These are phyloP conservation scores for Nemotelus nigrinus DNA, from an alignment of 2,888 invertebrate genomes.

Conservation along the genomic window DNA sequence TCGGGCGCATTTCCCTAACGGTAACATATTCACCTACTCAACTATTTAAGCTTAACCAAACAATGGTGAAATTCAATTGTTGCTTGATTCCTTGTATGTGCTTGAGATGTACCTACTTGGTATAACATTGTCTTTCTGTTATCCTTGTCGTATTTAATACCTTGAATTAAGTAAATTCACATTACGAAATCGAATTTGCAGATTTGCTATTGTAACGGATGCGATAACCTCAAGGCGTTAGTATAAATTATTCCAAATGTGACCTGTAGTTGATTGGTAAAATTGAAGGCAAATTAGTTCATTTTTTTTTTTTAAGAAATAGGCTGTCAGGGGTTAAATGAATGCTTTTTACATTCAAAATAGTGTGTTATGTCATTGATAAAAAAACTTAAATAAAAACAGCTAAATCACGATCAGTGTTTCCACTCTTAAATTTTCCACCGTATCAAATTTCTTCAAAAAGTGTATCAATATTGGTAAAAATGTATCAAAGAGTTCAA, in stretches of 20 bases:
- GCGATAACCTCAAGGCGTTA: conserved; percentile 13
- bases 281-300: too few relatives aligned
- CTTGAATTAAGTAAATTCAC: conserved; percentile 29
- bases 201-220: conserved; percentile 21
- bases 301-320: too few relatives aligned
- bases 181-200: conserved; percentile 26
- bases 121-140: neutral
- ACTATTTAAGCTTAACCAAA: neutral
- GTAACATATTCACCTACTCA: neutral
- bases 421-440: too few relatives aligned
- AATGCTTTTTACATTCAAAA: too few relatives aligned
- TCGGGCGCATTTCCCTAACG: neutral
- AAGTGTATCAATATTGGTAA: too few relatives aligned
- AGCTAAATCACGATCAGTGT: too few relatives aligned
- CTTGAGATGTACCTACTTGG: neutral
- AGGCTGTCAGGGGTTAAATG: too few relatives aligned
- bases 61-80: neutral
- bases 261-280: too few relatives aligned
- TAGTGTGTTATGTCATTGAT: too few relatives aligned
- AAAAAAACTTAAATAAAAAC: too few relatives aligned
- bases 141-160: neutral
- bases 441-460: too few relatives aligned
- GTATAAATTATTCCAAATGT: neutral
- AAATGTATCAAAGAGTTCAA: too few relatives aligned
- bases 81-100: neutral